A percentile compares a stretch with the other conserved stretches of the same genome.
These are phyloP conservation scores for Zygaena filipendulae DNA, from an alignment of 2,888 invertebrate species.

Conservation along the genomic window DNA sequence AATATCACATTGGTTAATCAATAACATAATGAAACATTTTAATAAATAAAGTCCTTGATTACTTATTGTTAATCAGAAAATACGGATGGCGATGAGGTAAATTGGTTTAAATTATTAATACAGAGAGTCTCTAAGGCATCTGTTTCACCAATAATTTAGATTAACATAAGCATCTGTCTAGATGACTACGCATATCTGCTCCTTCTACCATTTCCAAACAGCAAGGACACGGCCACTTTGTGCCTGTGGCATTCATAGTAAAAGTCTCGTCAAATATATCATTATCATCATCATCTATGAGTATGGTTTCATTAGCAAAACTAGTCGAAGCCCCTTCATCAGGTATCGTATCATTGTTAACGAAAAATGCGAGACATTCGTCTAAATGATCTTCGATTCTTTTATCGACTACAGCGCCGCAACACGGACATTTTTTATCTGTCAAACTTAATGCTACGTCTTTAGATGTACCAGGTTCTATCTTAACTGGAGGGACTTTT, in stretches of 20 bases:
- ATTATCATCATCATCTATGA: constrained; percentile 33
- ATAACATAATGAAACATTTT: not conserved
- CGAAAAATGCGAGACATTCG: constrained; percentile 52
- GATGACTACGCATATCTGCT: constrained; percentile 68
- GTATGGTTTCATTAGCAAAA: constrained; percentile 25
- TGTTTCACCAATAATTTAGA: too few species aligned
- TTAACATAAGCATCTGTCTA: constrained; percentile 54
- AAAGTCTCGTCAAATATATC: constrained; percentile 41
- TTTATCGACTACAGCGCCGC: constrained; percentile 33
- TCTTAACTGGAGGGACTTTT: constrained; percentile 21
- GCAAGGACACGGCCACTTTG: constrained; percentile 69
- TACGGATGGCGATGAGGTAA: too few species aligned
- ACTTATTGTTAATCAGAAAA: not conserved
- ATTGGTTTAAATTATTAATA: constrained; percentile 1
- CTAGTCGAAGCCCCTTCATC: constrained; percentile 31
- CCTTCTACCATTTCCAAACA: constrained; percentile 65
- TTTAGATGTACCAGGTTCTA: constrained; percentile 22
- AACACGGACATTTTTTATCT: constrained; percentile 49
- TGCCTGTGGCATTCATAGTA: constrained; percentile 49
- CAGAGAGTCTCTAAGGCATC: too few species aligned
- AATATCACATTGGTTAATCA: too few species aligned
- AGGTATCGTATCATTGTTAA: constrained; percentile 51
- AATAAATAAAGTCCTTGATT: not conserved
- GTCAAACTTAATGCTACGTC: constrained; percentile 10
- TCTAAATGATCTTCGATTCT: constrained; percentile 57